A percentile compares a stretch with the other conserved stretches of the same genome.
These are phyloP conservation scores for Lymantria monacha DNA, from an alignment of 2,888 invertebrate species.

Conservation along the genomic window DNA sequence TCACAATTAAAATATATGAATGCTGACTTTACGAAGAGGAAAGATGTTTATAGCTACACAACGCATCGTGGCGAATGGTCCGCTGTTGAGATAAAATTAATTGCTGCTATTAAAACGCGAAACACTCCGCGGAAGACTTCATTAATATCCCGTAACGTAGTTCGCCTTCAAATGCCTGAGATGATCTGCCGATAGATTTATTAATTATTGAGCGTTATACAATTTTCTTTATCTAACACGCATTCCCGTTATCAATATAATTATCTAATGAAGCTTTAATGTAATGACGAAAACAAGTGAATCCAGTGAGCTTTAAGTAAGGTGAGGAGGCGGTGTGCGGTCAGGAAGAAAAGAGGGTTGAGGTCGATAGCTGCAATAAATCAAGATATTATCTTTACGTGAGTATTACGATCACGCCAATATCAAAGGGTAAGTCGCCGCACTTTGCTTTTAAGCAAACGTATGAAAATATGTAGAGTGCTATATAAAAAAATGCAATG, in stretches of 20 bases:
- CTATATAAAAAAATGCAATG: neutral
- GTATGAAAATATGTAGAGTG: conserved; percentile 11
- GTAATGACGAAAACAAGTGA: conserved; percentile 26
- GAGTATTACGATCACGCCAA: conserved; percentile 63
- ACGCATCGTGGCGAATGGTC: conserved; percentile 41
- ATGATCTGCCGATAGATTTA: conserved; percentile 71
- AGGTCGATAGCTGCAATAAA: conserved; percentile 72
- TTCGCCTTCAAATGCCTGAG: conserved; percentile 69
- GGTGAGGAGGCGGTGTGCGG: conserved; percentile 20
- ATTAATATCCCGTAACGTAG: conserved; percentile 72
- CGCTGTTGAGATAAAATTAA: conserved; percentile 78
- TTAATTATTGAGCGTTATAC: conserved; percentile 65
- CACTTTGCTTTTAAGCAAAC: conserved; percentile 36
- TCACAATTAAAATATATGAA: conserved; percentile 27
- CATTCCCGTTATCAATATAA: conserved; percentile 27
- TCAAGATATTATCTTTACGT: conserved; percentile 75
- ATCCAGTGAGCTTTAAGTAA: conserved; percentile 44
- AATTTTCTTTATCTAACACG: conserved; percentile 41
- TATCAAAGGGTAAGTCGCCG: conserved; percentile 65
- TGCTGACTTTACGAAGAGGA: conserved; percentile 40
- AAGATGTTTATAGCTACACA: conserved; percentile 28
- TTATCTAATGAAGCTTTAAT: conserved; percentile 19
- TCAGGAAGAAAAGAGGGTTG: conserved; percentile 21
- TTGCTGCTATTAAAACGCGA: conserved; percentile 74
- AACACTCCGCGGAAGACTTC: conserved; percentile 76